Evolutionary conservation across 2,797 vertebrate genomes (phyloP).

Genomic region (Pygocentrus nattereri): DNA sequence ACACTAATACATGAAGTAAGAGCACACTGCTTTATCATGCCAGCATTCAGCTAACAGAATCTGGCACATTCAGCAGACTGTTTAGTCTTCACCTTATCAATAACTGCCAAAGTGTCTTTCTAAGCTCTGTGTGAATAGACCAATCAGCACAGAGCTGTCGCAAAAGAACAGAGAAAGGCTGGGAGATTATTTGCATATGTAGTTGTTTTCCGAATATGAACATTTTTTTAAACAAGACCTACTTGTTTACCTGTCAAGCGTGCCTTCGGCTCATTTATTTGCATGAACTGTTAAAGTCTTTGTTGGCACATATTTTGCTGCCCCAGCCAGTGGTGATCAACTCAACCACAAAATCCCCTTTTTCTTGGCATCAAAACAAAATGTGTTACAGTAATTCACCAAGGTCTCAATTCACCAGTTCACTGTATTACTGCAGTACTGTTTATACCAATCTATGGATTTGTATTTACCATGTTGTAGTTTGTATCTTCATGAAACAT

Average conservation of each 20-base stretch:
- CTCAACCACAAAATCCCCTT: slow-evolving; percentile 43
- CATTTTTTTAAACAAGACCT: slow-evolving; percentile 15
- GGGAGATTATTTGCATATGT: slow-evolving; percentile 32
- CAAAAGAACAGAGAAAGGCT: slow-evolving; percentile 37
- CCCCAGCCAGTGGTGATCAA: slow-evolving; percentile 46
- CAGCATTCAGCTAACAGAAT: slow-evolving; percentile 29
- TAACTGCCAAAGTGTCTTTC: slow-evolving; percentile 40
- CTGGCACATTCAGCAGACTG: slow-evolving; percentile 40
- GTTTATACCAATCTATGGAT: not conserved
- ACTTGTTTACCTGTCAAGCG: slow-evolving; percentile 20
- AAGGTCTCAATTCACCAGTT: no score
- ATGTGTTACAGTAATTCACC: slow-evolving; percentile 20
- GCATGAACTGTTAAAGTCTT: slow-evolving; percentile 43
- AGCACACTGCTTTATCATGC: slow-evolving; percentile 39
- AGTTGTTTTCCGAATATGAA: not conserved
- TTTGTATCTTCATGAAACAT: slow-evolving; percentile 27
- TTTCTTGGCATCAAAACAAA: slow-evolving; percentile 39
- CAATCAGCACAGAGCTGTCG: slow-evolving; percentile 35
- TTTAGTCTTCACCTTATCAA: slow-evolving; percentile 48
- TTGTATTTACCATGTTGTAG: not conserved
- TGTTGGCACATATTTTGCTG: slow-evolving; percentile 35
- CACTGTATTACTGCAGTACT: not conserved
- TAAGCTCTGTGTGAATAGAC: slow-evolving; percentile 13
- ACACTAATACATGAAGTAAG: slow-evolving; percentile 6
- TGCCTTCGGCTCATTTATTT: slow-evolving; percentile 42